A percentile compares a stretch with the other conserved stretches of the same genome.
Evolutionary conservation across 1,140 invertebrate genomes (phyloP).

Genomic region (Cyphomyrmex costatus): DNA sequence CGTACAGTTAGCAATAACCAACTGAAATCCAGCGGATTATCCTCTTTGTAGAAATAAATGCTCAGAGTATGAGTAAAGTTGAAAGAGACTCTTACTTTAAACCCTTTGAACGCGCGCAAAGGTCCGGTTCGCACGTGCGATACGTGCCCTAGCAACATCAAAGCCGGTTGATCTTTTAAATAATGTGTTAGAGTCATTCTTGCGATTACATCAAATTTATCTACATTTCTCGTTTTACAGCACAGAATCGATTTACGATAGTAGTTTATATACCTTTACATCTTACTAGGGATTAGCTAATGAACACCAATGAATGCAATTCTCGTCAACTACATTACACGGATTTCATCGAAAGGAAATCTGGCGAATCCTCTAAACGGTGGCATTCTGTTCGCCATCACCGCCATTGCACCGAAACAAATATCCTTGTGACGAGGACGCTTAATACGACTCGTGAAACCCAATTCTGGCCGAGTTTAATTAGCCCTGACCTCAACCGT

Average conservation of each 20-base stretch:
- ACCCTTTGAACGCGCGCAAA: conserved; percentile 4
- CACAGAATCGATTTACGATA: background rate
- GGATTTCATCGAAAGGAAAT: conserved; percentile 29
- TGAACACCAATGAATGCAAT: conserved; percentile 2
- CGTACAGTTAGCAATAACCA: conserved; percentile 50
- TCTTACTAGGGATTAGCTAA: background rate
- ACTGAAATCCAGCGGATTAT: conserved; percentile 58
- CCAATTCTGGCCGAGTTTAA: conserved; percentile 50
- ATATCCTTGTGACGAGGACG: conserved; percentile 49
- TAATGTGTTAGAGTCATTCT: background rate
- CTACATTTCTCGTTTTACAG: background rate
- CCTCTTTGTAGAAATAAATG: conserved; percentile 64
- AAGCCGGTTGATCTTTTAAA: conserved; percentile 6
- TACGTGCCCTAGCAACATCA: background rate
- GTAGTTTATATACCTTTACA: background rate
- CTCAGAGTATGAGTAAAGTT: conserved; percentile 45
- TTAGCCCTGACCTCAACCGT: conserved; percentile 65
- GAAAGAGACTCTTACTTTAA: conserved; percentile 40
- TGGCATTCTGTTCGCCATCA: background rate
- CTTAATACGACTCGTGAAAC: conserved; percentile 25
- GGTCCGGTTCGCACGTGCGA: conserved; percentile 11
- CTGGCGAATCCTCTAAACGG: background rate
- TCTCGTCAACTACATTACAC: conserved; percentile 1
- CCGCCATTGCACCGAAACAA: conserved; percentile 47
- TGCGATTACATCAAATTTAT: background rate